A percentile compares a stretch with the other conserved stretches of the same genome.
phyloP scores from a whole-genome alignment of 2,113 vertebrate species.

The Otus sunia region DNA sequence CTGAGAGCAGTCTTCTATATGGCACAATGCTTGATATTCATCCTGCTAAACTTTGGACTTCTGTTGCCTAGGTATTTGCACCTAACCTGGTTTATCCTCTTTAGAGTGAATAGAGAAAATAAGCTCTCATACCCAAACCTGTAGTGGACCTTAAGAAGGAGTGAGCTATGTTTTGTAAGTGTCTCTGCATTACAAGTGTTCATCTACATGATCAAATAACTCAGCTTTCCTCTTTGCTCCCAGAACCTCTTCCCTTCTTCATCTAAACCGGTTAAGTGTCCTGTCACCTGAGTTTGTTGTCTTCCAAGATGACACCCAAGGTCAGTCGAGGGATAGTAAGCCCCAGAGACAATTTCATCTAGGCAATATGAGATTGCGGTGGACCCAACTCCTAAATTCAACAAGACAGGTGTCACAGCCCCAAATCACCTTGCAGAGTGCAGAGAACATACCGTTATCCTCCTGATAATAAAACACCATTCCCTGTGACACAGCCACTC shows the following conservation, averaged over 20 bases:
- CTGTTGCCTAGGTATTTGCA: background rate
- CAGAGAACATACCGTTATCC: background rate
- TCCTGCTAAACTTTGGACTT: background rate
- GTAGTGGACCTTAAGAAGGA: background rate
- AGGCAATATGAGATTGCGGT: background rate
- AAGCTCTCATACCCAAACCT: rapidly evolving
- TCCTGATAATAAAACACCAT: background rate
- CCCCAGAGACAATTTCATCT: background rate
- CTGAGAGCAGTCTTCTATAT: background rate
- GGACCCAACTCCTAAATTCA: background rate
- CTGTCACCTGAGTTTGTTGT: background rate
- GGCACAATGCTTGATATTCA: background rate
- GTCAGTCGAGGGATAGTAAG: background rate
- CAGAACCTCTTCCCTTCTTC: background rate
- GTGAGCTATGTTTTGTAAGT: background rate
- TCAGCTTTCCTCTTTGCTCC: background rate
- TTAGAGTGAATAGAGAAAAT: background rate
- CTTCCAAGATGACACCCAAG: background rate
- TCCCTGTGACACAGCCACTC: rapidly evolving
- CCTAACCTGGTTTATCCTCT: background rate
- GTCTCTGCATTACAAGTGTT: background rate
- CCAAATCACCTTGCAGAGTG: background rate
- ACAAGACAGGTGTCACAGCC: background rate
- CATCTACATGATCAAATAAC: background rate
- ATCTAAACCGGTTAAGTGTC: background rate